phyloP scores from a whole-genome alignment of 2,888 invertebrate species.

The Cheilosia scutellata region DNA sequence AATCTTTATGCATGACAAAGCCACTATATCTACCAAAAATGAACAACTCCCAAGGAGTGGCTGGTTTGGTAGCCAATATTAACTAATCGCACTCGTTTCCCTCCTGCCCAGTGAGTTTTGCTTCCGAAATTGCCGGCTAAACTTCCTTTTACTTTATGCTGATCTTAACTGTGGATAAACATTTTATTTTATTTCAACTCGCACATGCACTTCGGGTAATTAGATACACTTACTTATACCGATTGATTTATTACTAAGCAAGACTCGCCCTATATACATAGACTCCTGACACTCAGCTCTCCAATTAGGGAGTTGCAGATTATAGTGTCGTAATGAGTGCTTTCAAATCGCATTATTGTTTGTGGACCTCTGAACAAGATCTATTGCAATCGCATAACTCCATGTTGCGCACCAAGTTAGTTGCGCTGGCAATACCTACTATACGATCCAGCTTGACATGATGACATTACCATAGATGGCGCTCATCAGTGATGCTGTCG shows the following conservation, averaged over 20 bases:
- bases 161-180: neutral
- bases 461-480: constrained; percentile 8
- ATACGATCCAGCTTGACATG: neutral
- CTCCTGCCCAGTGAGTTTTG: neutral
- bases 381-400: constrained; percentile 1
- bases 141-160: constrained; percentile 15
- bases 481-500: constrained; percentile 11
- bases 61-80: neutral
- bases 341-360: constrained; percentile 10
- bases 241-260: constrained; percentile 12
- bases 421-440: neutral
- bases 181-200: constrained; percentile 4
- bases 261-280: neutral
- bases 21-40: neutral
- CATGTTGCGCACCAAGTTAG: neutral
- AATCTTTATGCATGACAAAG: constrained; percentile 11
- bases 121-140: neutral
- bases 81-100: neutral
- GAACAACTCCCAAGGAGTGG: constrained; percentile 9
- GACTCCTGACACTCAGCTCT: neutral
- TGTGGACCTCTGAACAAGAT: neutral
- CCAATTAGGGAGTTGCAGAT: constrained; percentile 5
- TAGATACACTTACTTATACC: neutral
- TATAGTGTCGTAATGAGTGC: constrained; percentile 5
- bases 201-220: neutral